Evolutionary conservation across 2,113 vertebrate species (phyloP), one percentile per base, ranked within the genome.

Genomic region (Acinonyx jubatus): DNA sequence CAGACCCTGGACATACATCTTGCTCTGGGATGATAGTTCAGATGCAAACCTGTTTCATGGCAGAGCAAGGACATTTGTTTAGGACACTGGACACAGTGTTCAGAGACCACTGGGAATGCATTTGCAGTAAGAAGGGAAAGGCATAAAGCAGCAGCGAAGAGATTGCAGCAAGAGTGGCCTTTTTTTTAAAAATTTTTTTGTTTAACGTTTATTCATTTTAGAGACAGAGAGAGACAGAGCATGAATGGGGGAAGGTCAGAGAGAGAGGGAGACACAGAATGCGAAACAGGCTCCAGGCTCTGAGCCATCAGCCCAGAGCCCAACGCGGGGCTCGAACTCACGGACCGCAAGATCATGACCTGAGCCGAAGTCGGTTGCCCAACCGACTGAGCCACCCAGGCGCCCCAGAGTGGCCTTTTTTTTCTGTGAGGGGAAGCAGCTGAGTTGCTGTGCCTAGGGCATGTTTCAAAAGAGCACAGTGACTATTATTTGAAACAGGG

Each of bases 51-150:
- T 29, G 36, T 92, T 74, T 94, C 61, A 83, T 0, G 19, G 91
- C 12, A 29, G 83, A 84, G 63, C 87, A 96, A 95, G 55, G 87
- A 88, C 16, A 8, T 94, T 63, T 88, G 80, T 85, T 96, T 81
- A 95, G 80, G 90, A 83, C 57, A 57, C 83, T 33, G 45, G 85
- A 78, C 29, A 65, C 76, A 13, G 50, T 13, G 31, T 83, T 74
- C 74, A 68, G 81, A 92, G 57, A 76, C 63, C 61, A 33, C 4
- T 36, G 7, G 87, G 80, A 82, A 31, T 25, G 8, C 8, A 92
- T 31, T 65, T 38, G 79, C 41, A 85, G 29, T 69, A 83, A 96
- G 89, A 91, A 23, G 14, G 66, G 89, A 83, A 95, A 88, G 74
- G 50, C 63, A 76, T 71, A 66, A 88, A 94, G 84, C 45, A 92